Conservation (phyloP, 2,113 vertebrate species). For the Gallinago media region DNA sequence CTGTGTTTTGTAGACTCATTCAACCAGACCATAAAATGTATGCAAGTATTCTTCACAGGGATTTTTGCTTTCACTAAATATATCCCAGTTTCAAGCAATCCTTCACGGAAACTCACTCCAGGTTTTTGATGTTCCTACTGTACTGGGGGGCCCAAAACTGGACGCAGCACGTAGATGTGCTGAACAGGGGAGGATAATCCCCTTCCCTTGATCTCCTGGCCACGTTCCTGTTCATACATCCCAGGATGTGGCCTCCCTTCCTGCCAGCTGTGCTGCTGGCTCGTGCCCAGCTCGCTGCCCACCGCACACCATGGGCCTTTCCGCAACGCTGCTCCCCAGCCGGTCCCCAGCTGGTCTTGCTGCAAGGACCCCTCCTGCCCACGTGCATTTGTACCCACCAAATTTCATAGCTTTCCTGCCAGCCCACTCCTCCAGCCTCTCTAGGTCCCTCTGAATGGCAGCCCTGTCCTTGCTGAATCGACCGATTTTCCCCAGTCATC, state of each 20-base stretch:
- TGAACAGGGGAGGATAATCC: neutral
- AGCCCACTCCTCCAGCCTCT: neutral
- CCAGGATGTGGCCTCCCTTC: neutral
- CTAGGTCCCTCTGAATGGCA: neutral
- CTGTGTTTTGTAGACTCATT: neutral
- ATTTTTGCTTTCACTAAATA: neutral
- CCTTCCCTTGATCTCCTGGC: neutral
- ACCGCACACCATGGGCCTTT: rapidly evolving
- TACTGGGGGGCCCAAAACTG: neutral
- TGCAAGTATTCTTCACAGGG: rapidly evolving
- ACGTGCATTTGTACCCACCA: neutral
- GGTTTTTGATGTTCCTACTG: neutral
- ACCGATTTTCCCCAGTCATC: neutral
- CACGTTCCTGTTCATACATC: rapidly evolving
- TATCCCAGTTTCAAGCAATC: neutral
- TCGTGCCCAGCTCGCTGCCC: rapidly evolving
- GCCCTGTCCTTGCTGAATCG: rapidly evolving
- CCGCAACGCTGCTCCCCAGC: neutral
- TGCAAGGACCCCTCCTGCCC: neutral
- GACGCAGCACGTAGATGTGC: rapidly evolving
- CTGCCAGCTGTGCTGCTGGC: neutral
- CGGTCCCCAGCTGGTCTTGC: neutral
- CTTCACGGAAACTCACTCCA: neutral
- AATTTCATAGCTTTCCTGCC: neutral
- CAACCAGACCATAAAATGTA: neutral